Conservation (phyloP, 2,113 vertebrate genomes). For the Emydura subglobosa region DNA sequence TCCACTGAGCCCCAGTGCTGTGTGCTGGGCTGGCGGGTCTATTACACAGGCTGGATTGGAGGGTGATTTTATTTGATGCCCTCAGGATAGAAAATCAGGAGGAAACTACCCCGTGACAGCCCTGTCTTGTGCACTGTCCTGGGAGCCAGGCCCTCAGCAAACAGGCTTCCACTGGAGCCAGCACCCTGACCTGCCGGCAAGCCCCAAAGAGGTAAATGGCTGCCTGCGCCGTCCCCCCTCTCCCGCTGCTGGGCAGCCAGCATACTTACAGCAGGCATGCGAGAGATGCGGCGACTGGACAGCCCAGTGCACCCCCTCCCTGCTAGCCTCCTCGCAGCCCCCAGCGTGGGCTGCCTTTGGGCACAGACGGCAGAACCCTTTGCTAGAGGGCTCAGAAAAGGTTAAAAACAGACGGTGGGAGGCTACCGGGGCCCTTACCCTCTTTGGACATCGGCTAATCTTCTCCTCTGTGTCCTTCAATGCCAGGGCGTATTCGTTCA, state of each 20-base stretch:
- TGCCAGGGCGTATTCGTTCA: constrained; percentile 94
- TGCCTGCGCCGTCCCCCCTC: not conserved
- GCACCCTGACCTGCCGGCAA: not conserved
- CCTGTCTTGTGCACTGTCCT: not conserved
- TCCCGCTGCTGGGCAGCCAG: too few relatives aligned
- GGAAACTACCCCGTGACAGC: too few relatives aligned
- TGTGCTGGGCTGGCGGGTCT: not conserved
- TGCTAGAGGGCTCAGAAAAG: not conserved
- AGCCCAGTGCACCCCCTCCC: too few relatives aligned
- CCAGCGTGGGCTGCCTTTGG: not conserved
- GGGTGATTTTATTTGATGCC: too few relatives aligned
- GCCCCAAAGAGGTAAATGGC: not conserved
- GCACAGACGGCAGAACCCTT: not conserved
- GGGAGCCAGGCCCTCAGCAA: not conserved
- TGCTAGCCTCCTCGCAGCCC: not conserved
- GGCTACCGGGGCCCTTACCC: constrained; percentile 77
- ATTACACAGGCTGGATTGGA: too few relatives aligned
- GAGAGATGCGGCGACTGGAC: too few relatives aligned
- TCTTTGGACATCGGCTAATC: constrained; percentile 89
- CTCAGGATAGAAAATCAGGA: too few relatives aligned
- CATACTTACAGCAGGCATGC: not conserved
- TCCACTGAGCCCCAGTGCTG: not conserved
- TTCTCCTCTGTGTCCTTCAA: constrained; percentile 98
- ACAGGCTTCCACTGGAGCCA: too few relatives aligned
- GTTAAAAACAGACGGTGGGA: not conserved